Percentiles rank a stretch among this genome's conserved stretches.
Conservation (phyloP, 64 coral and sea anemone species). For the Montipora efflorescens region DNA sequence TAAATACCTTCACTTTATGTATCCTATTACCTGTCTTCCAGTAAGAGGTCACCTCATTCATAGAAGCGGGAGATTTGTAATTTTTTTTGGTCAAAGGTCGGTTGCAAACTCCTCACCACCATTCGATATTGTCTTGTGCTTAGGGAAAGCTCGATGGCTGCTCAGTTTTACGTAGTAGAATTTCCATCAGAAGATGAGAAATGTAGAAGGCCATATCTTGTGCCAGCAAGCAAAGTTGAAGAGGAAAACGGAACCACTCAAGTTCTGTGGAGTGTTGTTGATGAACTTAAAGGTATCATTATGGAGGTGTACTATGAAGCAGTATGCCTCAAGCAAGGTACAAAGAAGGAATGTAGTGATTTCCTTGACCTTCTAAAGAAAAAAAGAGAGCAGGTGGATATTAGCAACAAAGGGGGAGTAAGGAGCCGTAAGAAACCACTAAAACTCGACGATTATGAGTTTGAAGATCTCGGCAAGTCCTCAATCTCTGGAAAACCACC, state of each 20-base stretch:
- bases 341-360: constrained; percentile 24
- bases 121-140: neutral
- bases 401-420: constrained; percentile 48
- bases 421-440: constrained; percentile 10
- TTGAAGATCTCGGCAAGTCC: neutral
- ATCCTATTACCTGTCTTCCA: neutral
- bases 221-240: constrained; percentile 14
- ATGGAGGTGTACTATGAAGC: constrained; percentile 33
- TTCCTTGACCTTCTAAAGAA: constrained; percentile 12
- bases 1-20: neutral
- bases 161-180: constrained; percentile 8
- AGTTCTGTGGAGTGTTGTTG: constrained; percentile 50
- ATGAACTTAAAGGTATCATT: neutral
- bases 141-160: neutral
- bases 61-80: neutral
- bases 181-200: constrained; percentile 14
- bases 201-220: constrained; percentile 28
- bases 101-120: neutral
- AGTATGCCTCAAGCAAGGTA: neutral
- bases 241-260: constrained; percentile 1
- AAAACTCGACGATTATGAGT: neutral
- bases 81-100: neutral
- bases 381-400: neutral
- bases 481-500: neutral
- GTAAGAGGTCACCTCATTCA: neutral